Conservation (phyloP, 2,888 invertebrate species). For the Hypomecis atomaria region DNA sequence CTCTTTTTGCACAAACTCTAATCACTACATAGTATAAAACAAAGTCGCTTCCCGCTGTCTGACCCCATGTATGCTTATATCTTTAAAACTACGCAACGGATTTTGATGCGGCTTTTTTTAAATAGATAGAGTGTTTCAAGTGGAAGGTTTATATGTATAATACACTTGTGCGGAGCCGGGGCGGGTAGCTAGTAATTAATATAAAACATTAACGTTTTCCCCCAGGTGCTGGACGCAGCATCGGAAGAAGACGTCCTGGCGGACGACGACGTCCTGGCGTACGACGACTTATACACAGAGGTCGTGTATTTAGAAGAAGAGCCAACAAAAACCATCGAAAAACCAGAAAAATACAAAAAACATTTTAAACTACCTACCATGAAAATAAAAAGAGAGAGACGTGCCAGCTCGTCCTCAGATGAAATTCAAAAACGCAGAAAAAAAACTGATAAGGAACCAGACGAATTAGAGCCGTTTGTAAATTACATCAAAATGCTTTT, state of each 20-base stretch:
- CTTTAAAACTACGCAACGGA: no score
- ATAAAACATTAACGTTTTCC: constrained; percentile 1
- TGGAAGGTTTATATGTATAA: no score
- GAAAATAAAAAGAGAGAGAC: constrained; percentile 5
- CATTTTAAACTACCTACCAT: no score
- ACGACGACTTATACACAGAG: constrained; percentile 51
- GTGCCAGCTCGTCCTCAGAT: constrained; percentile 13
- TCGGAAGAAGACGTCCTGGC: constrained; percentile 38
- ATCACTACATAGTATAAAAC: no score
- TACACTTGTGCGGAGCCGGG: no score
- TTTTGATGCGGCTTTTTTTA: no score
- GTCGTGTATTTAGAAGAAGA: constrained; percentile 58
- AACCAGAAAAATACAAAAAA: neutral
- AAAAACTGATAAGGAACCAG: constrained; percentile 23
- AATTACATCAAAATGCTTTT: constrained; percentile 61
- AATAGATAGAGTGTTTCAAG: no score
- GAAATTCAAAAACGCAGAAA: constrained; percentile 15
- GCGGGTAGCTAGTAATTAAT: no score
- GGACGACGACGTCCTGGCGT: constrained; percentile 34
- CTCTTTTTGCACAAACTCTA: no score
- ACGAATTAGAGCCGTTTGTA: constrained; percentile 59
- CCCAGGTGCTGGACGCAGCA: constrained; percentile 34
- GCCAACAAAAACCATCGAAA: constrained; percentile 7
- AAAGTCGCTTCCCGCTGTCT: no score
- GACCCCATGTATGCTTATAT: no score